Conservation (phyloP, 2,888 invertebrate species). For the Lasioglossum villosulum region DNA sequence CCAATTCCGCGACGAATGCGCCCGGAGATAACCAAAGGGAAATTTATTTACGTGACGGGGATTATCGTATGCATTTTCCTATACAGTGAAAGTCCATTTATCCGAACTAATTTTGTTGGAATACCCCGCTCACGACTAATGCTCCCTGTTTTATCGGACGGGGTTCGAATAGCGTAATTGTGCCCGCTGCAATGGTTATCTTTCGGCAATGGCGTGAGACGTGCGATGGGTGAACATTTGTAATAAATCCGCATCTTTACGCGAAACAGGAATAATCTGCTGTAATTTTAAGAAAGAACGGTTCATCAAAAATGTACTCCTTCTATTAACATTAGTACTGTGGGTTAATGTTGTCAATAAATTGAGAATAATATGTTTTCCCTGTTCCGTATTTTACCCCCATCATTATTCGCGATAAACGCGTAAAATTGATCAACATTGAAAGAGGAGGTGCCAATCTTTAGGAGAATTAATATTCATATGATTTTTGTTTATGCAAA, state of each 20-base stretch:
- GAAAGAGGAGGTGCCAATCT: not conserved
- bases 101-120: not conserved
- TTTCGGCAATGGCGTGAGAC: not conserved
- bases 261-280: not conserved
- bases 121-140: not conserved
- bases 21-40: not conserved
- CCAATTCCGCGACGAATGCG: not conserved
- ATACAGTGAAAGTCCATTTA: constrained; percentile 7
- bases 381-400: not conserved
- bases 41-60: constrained; percentile 11
- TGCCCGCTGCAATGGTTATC: not conserved
- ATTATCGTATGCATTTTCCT: not conserved
- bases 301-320: not conserved
- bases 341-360: no score
- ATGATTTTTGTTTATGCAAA: not conserved
- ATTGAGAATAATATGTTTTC: not conserved
- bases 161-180: not conserved
- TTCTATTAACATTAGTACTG: not conserved
- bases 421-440: not conserved
- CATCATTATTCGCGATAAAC: not conserved
- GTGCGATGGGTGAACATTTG: not conserved
- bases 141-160: not conserved
- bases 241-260: not conserved
- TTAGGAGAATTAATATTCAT: not conserved
- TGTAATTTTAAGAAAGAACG: not conserved